Conservation (phyloP, 2,113 vertebrate genomes). For the Nycticryphes semicollaris region DNA sequence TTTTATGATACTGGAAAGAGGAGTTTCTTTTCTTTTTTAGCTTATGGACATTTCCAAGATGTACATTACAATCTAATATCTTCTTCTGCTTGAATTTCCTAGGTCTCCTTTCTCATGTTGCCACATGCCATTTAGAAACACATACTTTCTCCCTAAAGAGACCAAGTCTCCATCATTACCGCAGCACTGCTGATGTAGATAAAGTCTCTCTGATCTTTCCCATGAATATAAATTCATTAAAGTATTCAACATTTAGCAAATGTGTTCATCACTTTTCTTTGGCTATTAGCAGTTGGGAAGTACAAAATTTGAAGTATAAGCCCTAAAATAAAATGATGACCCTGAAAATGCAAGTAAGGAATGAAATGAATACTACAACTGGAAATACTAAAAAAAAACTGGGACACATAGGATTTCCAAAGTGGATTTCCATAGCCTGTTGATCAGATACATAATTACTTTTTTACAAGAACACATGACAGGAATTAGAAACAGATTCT, state of each 20-base stretch:
- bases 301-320: neutral
- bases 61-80: neutral
- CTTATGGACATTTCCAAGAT: neutral
- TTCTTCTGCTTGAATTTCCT: neutral
- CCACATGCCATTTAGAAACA: neutral
- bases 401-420: neutral
- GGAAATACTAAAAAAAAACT: neutral
- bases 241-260: neutral
- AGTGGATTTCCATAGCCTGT: neutral
- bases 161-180: neutral
- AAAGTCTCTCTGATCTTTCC: neutral
- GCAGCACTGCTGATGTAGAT: neutral
- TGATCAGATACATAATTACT: neutral
- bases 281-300: neutral
- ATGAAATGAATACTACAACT: neutral
- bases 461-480: neutral
- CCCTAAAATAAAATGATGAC: neutral
- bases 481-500: slow-evolving; percentile 4
- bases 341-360: neutral
- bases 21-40: neutral
- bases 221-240: neutral
- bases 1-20: neutral
- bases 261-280: neutral
- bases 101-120: neutral
- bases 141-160: neutral